These are phyloP conservation scores for Malurus leucopterus DNA, from an alignment of 2,797 vertebrate species.

Conservation along the genomic window DNA sequence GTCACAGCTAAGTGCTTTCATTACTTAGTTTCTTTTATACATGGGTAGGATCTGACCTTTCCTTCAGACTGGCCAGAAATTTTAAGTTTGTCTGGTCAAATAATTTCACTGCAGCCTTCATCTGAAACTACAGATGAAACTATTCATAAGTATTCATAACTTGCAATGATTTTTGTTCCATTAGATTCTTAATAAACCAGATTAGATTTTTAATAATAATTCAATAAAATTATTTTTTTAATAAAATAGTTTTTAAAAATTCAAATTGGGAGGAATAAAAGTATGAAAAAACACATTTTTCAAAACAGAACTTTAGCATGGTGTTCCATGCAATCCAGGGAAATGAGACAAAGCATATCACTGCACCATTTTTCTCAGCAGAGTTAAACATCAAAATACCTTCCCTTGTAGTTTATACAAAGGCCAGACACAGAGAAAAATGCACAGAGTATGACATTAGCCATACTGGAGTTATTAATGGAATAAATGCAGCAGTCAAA, in stretches of 20 bases:
- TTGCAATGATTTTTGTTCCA: neutral
- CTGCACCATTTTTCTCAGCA: neutral
- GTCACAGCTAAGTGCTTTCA: neutral
- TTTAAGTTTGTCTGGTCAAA: neutral
- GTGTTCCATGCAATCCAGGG: neutral
- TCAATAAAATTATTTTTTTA: too few relatives aligned
- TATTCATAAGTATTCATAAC: neutral
- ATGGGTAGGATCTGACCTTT: neutral
- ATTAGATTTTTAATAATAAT: neutral
- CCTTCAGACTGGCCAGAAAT: neutral
- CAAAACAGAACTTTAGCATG: neutral
- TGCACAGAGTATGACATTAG: conserved; percentile 42
- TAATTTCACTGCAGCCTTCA: neutral
- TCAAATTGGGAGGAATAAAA: neutral
- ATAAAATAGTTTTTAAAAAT: neutral
- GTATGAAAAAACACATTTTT: neutral
- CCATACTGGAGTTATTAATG: conserved; percentile 57
- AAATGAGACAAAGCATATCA: neutral
- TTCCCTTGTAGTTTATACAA: conserved; percentile 18
- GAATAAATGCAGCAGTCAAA: conserved; percentile 67
- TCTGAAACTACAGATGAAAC: neutral
- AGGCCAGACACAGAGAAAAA: conserved; percentile 38
- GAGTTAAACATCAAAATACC: conserved; percentile 32
- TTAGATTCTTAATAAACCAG: neutral
- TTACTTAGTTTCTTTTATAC: neutral